These are phyloP conservation scores for Rhingia campestris DNA, from an alignment of 2,888 invertebrate species.

Conservation along the genomic window DNA sequence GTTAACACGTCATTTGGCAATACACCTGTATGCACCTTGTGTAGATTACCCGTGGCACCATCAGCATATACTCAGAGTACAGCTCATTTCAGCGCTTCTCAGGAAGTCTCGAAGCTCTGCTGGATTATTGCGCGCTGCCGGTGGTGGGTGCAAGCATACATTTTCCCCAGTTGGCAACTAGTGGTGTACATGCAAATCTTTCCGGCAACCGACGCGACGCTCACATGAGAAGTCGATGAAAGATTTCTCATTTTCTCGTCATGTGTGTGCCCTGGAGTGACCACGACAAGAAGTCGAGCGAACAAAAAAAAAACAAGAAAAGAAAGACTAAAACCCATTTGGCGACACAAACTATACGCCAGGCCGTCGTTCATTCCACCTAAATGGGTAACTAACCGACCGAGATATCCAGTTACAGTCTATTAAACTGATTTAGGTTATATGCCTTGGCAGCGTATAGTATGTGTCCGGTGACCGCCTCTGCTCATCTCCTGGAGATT, in stretches of 20 bases:
- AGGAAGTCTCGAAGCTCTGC: slow-evolving; percentile 49
- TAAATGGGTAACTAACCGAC: slow-evolving; percentile 71
- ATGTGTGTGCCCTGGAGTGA: slow-evolving; percentile 52
- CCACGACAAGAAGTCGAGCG: slow-evolving; percentile 43
- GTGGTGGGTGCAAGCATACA: slow-evolving; percentile 47
- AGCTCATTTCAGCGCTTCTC: slow-evolving; percentile 61
- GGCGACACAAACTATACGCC: slow-evolving; percentile 48
- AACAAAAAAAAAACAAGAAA: slow-evolving; percentile 6
- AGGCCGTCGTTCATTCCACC: slow-evolving; percentile 65
- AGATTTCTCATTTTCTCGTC: slow-evolving; percentile 45
- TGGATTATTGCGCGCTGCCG: slow-evolving; percentile 29
- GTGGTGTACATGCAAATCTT: slow-evolving; percentile 67
- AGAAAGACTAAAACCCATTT: slow-evolving; percentile 19
- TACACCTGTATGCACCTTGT: slow-evolving; percentile 65
- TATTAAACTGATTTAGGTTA: slow-evolving; percentile 72
- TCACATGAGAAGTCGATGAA: slow-evolving; percentile 55
- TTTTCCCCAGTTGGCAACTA: slow-evolving; percentile 36
- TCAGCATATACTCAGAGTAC: not conserved
- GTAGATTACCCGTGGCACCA: slow-evolving; percentile 33
- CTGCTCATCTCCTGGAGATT: slow-evolving; percentile 54
- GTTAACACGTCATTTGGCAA: slow-evolving; percentile 74
- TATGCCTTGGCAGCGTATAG: slow-evolving; percentile 13
- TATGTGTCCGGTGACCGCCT: slow-evolving; percentile 24
- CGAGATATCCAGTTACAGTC: slow-evolving; percentile 73
- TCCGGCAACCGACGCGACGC: slow-evolving; percentile 32